Evolutionary conservation across 2,113 vertebrate genomes (phyloP), one percentile per base, ranked within the genome.

Genomic region (Pterophyllum scalare): DNA sequence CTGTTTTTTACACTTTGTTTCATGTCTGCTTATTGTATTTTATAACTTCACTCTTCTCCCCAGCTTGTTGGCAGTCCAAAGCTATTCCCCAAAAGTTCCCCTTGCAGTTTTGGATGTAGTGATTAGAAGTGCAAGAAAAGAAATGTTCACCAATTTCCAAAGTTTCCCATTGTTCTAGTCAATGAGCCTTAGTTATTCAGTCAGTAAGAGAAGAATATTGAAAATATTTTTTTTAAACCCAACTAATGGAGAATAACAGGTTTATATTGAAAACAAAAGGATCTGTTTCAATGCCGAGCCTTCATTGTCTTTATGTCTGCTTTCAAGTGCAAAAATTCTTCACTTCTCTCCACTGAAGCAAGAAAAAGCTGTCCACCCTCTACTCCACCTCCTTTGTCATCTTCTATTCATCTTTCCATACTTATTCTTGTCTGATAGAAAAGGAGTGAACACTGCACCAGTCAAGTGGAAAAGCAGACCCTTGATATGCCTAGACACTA

Each of bases 271-370:
- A 89, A 80, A 93, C 90, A 90, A 88, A 89, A 28, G 56, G 72
- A 86, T 91, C 38, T 15, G 31, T 87, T 86, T 85, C 61, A 64
- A 28, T 62, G 28, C 60, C 17, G 75, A 76, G 2, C 77, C 67
- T 75, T 83, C 61, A 74, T 49, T 75, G 5, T 84, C 64, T 75
- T 83, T 76, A 70, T 28, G 64, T 88, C 74, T 80, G 82, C 91
- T 92, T 88, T 93, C 87, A 91, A 92, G 85, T 89, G 86, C 74
- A 88, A 88, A 86, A 81, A 79, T 56, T 85, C 83, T 89, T 90
- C 24, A 86, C 91, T 91, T 88, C 86, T 86, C 84, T 92, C 85
- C 90, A 92, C 43, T 86, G 88, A 92, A 90, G 91, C 91, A 91
- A 89, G 82, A 91, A 91, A 85, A 86, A 86, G 64, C 82, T 89